Conservation (phyloP, 2,113 vertebrate species). For the Tragelaphus imberbis region DNA sequence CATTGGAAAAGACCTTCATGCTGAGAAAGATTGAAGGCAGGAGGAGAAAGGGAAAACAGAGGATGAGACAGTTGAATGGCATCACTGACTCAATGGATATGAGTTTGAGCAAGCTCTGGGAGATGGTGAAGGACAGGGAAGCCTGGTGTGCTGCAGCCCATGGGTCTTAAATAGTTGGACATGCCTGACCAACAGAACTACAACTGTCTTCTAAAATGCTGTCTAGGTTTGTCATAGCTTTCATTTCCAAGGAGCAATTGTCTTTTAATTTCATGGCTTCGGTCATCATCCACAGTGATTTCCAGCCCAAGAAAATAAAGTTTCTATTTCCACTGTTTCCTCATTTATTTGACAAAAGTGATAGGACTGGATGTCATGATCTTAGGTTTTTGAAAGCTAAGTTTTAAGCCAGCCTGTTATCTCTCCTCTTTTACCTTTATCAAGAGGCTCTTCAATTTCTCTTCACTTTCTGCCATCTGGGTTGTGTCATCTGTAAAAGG, state of each 20-base stretch:
- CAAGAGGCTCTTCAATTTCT: not conserved
- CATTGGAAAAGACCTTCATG: not conserved
- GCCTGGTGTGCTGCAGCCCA: not conserved
- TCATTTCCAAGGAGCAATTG: not conserved
- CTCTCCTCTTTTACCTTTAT: not conserved
- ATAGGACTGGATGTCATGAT: not conserved
- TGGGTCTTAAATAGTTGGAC: not conserved
- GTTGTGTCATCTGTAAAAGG: not conserved
- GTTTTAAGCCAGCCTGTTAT: not conserved
- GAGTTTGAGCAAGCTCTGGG: not conserved
- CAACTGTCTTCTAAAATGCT: not conserved
- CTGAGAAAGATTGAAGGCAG: not conserved
- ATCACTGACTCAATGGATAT: not conserved
- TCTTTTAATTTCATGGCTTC: not conserved
- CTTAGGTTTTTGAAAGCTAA: not conserved
- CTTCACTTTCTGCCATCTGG: not conserved
- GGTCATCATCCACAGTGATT: not conserved
- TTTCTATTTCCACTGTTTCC: not conserved
- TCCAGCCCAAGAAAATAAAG: not conserved
- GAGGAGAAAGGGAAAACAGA: not conserved
- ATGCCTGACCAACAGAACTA: not conserved
- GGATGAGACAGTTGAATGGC: not conserved
- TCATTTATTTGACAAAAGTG: not conserved
- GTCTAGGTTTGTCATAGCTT: not conserved
- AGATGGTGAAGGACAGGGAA: not conserved